Evolutionary conservation across 1,140 invertebrate species (phyloP), one percentile per base, ranked within the genome.

Genomic region (Triops longicaudatus): DNA sequence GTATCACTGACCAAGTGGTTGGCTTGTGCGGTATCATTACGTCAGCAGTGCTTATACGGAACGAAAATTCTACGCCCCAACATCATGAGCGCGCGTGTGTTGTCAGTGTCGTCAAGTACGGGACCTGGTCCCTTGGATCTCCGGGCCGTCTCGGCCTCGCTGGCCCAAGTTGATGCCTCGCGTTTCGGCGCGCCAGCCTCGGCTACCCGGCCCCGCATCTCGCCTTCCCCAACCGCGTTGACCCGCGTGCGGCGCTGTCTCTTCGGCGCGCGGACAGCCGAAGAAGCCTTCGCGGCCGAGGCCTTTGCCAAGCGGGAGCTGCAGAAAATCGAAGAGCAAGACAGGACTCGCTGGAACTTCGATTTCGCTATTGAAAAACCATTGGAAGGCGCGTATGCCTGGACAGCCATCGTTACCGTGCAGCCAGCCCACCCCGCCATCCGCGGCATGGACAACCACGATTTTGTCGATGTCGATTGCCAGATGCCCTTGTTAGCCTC

Each of bases 311-410:
- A 43, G 37, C 72, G 12, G 17, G 76, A 77, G 14, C 42, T 77
- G 4, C 42, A 73, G 31, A 71, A 72, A 71, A 72, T 42, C 42
- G 43, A 72, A 27, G 71, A 77, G 31, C 12, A 71, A 17, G 76
- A 77, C 41, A 43, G 72, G 26, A 28, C n/a, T 1, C 72, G 41
- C 22, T 77, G 72, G 72, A 77, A 77, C 41, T 77, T 74, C 44
- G 76, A 77, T n/a, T 77, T 77, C 41, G 72, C 11, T 4, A 71
- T 43, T 7, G 76, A 77, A 37, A 9, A 77, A 26, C 76, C 76
- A 1, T 10, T 73, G 31, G 26, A 72, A 27, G 76, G 76, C 14
- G 72, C 22, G 1, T 77, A 42, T 12, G 27, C 63, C 0, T 77
- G 76, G 76, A 43, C 42, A 27, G 37, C 76, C 72, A 63, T n/a